Conservation (phyloP, 1,140 invertebrate genomes). For the Ptiloglossa arizonensis region DNA sequence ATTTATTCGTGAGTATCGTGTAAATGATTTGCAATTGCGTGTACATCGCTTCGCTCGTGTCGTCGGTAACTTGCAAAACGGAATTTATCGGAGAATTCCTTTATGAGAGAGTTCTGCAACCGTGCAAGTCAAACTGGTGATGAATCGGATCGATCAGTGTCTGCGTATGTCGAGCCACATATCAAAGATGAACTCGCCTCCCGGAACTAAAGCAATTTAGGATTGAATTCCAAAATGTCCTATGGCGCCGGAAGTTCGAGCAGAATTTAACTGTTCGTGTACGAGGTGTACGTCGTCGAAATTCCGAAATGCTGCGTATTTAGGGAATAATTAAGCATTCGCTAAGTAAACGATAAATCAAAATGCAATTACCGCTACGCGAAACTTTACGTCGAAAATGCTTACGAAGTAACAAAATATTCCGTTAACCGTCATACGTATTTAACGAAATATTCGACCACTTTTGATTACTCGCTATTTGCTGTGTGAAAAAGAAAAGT, state of each 20-base stretch:
- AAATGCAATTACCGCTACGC: no score
- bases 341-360: no score
- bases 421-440: no score
- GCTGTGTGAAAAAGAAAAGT: no score
- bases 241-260: constrained; percentile 38
- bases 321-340: constrained; percentile 25
- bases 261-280: constrained; percentile 38
- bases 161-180: constrained; percentile 54
- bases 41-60: not conserved
- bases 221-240: constrained; percentile 51
- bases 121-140: constrained; percentile 39
- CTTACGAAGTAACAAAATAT: no score
- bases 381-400: no score
- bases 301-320: constrained; percentile 20
- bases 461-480: no score
- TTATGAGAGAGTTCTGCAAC: constrained; percentile 27
- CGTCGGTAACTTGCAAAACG: constrained; percentile 20
- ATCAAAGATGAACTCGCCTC: constrained; percentile 54
- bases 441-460: no score
- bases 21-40: not conserved
- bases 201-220: constrained; percentile 58
- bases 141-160: constrained; percentile 57
- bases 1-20: not conserved
- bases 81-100: constrained; percentile 51
- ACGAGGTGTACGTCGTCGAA: not conserved